Percentiles rank a stretch among this genome's conserved stretches.
These are phyloP conservation scores for Echeneis naucrates DNA, from an alignment of 2,797 vertebrate genomes.

Conservation along the genomic window DNA sequence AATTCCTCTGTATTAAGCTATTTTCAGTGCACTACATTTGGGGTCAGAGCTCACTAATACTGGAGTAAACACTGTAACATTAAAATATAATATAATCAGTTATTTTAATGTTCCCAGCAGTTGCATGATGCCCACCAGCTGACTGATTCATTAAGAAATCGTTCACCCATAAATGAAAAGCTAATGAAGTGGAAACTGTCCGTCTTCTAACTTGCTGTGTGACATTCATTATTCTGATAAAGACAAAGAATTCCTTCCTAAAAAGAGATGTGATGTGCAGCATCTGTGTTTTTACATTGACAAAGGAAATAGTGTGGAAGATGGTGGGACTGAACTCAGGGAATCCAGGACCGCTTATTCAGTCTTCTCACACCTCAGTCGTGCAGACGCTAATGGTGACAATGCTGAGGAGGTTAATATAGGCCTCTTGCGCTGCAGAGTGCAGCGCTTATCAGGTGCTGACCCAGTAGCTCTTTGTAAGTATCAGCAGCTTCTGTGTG, in stretches of 20 bases:
- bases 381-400: constrained; percentile 52
- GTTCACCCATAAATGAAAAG: neutral
- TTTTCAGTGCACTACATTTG: too few species aligned
- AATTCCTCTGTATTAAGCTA: too few species aligned
- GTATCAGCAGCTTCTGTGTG: constrained; percentile 66
- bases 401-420: constrained; percentile 47
- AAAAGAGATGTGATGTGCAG: neutral
- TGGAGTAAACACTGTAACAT: too few species aligned
- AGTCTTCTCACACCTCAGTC: constrained; percentile 16
- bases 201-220: neutral
- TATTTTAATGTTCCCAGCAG: neutral
- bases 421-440: constrained; percentile 48
- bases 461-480: constrained; percentile 53
- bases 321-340: too few species aligned
- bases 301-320: constrained; percentile 22
- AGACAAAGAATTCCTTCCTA: neutral
- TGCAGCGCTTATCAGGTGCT: constrained; percentile 65
- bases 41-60: too few species aligned
- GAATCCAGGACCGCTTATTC: constrained; percentile 30
- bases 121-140: neutral
- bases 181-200: neutral
- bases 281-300: constrained; percentile 15
- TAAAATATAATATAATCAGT: too few species aligned
- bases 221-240: neutral
- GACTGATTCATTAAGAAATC: neutral